Evolutionary conservation across 1,140 invertebrate genomes (phyloP).

Genomic region (Araneus ventricosus): DNA sequence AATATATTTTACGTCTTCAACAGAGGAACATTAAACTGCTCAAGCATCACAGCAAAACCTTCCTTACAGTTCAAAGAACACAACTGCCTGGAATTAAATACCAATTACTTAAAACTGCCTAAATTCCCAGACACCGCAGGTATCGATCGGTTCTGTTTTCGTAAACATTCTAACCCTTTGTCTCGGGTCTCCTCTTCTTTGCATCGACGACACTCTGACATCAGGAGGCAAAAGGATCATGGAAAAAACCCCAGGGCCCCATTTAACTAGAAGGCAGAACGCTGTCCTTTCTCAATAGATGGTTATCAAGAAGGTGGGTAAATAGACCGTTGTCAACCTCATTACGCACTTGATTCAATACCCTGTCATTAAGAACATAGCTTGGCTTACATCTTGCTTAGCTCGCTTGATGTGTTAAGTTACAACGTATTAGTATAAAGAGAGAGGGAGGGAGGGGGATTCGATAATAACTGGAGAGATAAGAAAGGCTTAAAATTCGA

Average conservation of each 20-base stretch:
- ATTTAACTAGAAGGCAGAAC: conserved; percentile 11
- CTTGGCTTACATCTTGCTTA: conserved; percentile 60
- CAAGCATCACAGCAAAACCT: too few species aligned
- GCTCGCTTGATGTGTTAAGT: conserved; percentile 3
- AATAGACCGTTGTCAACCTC: conserved; percentile 47
- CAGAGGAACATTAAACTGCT: too few species aligned
- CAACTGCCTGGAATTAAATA: too few species aligned
- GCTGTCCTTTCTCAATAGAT: conserved; percentile 15
- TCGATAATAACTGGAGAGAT: conserved; percentile 16
- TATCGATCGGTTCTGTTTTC: too few species aligned
- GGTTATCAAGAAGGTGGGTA: conserved; percentile 1
- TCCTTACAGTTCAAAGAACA: too few species aligned
- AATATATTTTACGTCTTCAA: too few species aligned
- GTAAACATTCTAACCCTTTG: too few species aligned
- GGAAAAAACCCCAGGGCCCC: conserved; percentile 19
- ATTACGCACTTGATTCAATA: conserved; percentile 67
- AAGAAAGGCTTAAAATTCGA: conserved; percentile 56
- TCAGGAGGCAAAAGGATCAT: background rate
- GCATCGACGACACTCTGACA: background rate
- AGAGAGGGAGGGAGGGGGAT: too few species aligned
- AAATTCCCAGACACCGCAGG: too few species aligned
- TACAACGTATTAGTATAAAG: conserved; percentile 38
- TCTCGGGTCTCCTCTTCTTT: too few species aligned
- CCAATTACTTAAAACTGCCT: too few species aligned
- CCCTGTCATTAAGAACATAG: conserved; percentile 53